phyloP scores from a whole-genome alignment of 1,140 invertebrate species.

The Ceratina australensis region DNA sequence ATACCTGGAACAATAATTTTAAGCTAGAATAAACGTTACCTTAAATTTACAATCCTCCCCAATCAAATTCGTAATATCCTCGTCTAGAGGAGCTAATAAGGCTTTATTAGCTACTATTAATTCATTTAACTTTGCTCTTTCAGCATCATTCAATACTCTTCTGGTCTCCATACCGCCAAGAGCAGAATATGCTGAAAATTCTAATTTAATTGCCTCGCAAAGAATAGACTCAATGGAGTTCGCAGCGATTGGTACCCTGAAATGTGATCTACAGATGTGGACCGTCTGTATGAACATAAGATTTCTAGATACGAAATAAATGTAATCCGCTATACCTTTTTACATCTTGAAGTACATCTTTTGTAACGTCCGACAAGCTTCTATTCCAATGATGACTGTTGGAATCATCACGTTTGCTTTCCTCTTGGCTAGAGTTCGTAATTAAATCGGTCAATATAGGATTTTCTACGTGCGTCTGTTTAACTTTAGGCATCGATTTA shows the following conservation, averaged over 20 bases:
- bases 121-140: conserved; percentile 90
- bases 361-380: conserved; percentile 77
- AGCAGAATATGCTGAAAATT: conserved; percentile 86
- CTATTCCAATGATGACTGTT: conserved; percentile 55
- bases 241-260: conserved; percentile 72
- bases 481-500: conserved; percentile 18
- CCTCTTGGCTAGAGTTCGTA: conserved; percentile 64
- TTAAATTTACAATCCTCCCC: conserved; percentile 83
- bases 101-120: conserved; percentile 91
- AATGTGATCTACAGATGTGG: conserved; percentile 36
- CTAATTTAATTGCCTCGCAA: conserved; percentile 90
- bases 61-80: conserved; percentile 86
- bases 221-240: conserved; percentile 90
- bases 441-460: conserved; percentile 75
- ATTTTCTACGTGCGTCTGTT: conserved; percentile 65
- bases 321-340: conserved; percentile 77
- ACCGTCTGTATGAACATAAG: background rate
- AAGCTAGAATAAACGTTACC: conserved; percentile 68
- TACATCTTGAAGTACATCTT: conserved; percentile 84
- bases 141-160: conserved; percentile 89
- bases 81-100: conserved; percentile 88
- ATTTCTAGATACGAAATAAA: background rate
- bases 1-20: background rate
- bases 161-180: conserved; percentile 82
- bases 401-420: conserved; percentile 44